Evolutionary conservation across 2,797 vertebrate species (phyloP).

Genomic region (Cynopterus sphinx): DNA sequence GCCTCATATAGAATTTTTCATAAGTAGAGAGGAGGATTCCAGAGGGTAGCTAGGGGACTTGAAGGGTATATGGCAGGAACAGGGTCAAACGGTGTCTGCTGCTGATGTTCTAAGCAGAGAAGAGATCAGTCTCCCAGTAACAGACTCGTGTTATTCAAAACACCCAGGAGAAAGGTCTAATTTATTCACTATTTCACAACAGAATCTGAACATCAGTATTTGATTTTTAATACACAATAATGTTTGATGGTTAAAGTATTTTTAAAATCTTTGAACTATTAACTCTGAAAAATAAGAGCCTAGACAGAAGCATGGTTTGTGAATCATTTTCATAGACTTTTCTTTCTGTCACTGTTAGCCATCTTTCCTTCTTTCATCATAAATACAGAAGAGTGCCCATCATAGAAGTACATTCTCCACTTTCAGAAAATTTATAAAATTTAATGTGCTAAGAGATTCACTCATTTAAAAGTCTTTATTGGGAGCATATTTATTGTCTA

Average conservation of each 20-base stretch:
- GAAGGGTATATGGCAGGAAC: not conserved
- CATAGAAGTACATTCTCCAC: not conserved
- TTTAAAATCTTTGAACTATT: not conserved
- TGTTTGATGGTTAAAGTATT: not conserved
- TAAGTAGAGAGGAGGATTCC: not conserved
- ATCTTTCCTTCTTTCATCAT: not conserved
- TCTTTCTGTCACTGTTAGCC: not conserved
- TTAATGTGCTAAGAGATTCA: not conserved
- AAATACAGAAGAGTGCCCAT: not conserved
- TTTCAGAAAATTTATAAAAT: not conserved
- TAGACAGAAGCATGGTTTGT: not conserved
- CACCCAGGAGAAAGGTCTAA: not conserved
- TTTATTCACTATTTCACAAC: not conserved
- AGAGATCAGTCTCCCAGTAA: not conserved
- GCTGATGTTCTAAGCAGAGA: not conserved
- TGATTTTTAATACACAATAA: not conserved
- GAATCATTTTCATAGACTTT: not conserved
- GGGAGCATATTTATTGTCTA: not conserved
- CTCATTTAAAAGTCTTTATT: not conserved
- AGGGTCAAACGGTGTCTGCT: fast-evolving
- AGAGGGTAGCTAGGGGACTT: not conserved
- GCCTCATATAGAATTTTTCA: not conserved
- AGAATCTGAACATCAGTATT: not conserved
- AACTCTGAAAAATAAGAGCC: not conserved
- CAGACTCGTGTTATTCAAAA: not conserved